phyloP scores from a whole-genome alignment of 2,113 vertebrate species.

The Phoxinus phoxinus region DNA sequence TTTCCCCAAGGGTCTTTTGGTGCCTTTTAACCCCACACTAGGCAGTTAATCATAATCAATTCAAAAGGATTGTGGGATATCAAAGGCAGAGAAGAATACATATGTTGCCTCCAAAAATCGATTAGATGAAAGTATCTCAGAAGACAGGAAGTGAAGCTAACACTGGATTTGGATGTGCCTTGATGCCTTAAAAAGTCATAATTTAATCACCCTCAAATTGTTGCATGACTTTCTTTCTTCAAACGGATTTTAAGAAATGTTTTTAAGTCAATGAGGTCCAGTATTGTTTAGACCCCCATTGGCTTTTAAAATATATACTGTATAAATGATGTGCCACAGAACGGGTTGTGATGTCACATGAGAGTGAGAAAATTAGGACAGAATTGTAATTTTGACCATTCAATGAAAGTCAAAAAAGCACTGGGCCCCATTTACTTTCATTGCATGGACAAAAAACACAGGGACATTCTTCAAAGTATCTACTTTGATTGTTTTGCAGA shows the following conservation, averaged over 20 bases:
- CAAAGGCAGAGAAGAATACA: no score
- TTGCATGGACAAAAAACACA: not conserved
- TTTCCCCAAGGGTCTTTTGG: no score
- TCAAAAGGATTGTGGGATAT: no score
- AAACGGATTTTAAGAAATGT: not conserved
- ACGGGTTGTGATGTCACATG: not conserved
- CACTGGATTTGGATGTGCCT: no score
- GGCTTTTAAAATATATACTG: not conserved
- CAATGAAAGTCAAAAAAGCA: not conserved
- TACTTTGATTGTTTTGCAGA: not conserved
- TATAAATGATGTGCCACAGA: not conserved
- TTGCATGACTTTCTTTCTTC: not conserved
- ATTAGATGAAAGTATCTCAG: no score
- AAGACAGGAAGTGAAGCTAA: no score
- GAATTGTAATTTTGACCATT: not conserved
- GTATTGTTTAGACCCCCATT: not conserved
- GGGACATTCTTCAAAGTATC: not conserved
- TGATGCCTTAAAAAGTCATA: no score
- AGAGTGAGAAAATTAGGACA: not conserved
- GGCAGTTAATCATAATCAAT: no score
- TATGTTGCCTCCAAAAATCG: no score
- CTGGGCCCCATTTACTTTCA: not conserved
- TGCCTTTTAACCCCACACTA: no score
- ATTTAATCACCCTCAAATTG: not conserved
- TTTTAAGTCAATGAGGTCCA: not conserved